Evolutionary conservation across 2,888 invertebrate genomes (phyloP).

Genomic region (Lingula anatina): DNA sequence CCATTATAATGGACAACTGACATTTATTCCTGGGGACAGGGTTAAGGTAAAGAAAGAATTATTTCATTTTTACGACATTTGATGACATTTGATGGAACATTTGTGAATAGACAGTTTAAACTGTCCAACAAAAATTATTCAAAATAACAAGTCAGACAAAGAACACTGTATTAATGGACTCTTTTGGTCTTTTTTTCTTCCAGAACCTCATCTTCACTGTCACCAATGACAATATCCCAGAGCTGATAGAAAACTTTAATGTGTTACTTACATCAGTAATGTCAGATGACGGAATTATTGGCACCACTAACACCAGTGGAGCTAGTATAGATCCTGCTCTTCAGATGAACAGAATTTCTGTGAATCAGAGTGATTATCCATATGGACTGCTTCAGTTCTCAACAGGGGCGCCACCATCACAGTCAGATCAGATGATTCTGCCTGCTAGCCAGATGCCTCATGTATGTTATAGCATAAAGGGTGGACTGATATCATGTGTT

Average conservation of each 20-base stretch:
- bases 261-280: constrained; percentile 24
- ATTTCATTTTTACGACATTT: background rate
- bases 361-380: constrained; percentile 39
- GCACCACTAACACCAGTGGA: constrained; percentile 46
- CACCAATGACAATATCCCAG: constrained; percentile 37
- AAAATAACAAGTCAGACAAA: background rate
- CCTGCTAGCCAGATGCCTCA: constrained; percentile 19
- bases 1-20: constrained; percentile 28
- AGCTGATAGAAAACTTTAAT: constrained; percentile 32
- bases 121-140: background rate
- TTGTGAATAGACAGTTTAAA: background rate
- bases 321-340: constrained; percentile 34
- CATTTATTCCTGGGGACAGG: constrained; percentile 37
- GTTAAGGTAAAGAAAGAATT: constrained; percentile 20
- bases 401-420: constrained; percentile 17
- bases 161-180: background rate
- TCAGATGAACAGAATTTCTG: constrained; percentile 19
- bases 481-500: too few relatives aligned
- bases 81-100: background rate
- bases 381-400: constrained; percentile 47
- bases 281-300: constrained; percentile 30
- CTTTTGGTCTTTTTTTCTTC: constrained; percentile 9
- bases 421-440: constrained; percentile 20
- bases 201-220: constrained; percentile 30
- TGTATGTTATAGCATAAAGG: too few relatives aligned